Evolutionary conservation across 2,888 invertebrate species (phyloP).

Genomic region (Palloptera scutellata): DNA sequence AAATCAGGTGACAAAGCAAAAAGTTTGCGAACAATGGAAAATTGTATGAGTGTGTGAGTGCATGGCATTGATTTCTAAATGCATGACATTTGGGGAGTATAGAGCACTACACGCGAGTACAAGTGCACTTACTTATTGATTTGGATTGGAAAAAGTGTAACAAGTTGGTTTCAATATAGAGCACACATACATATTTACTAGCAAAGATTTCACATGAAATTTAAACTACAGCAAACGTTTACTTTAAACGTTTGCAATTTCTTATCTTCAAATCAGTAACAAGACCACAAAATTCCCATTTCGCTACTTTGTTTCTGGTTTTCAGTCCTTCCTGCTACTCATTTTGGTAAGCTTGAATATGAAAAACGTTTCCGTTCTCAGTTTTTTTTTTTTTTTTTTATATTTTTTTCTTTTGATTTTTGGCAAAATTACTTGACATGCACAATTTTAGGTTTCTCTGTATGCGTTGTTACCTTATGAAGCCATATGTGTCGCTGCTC

Average conservation of each 20-base stretch:
- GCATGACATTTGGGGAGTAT: no score
- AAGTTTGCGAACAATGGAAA: conserved; percentile 19
- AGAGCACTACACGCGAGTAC: no score
- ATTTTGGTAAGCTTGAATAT: not conserved
- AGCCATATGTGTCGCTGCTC: conserved; percentile 1
- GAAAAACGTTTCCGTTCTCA: not conserved
- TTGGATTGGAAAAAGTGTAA: no score
- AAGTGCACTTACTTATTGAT: no score
- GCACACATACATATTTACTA: no score
- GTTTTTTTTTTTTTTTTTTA: not conserved
- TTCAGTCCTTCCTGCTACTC: not conserved
- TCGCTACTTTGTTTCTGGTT: not conserved
- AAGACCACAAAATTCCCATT: not conserved
- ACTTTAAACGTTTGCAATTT: not conserved
- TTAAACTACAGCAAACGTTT: not conserved
- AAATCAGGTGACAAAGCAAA: conserved; percentile 56
- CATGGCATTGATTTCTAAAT: no score
- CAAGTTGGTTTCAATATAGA: no score
- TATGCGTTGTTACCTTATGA: conserved; percentile 21
- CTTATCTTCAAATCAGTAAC: not conserved
- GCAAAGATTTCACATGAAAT: no score
- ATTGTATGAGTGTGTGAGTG: not conserved
- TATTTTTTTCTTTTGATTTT: conserved; percentile 4
- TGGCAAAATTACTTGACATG: conserved; percentile 27
- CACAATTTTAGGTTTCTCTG: conserved; percentile 17